Conservation (phyloP, 2,797 vertebrate species). For the Micropoecilia bifurca region DNA sequence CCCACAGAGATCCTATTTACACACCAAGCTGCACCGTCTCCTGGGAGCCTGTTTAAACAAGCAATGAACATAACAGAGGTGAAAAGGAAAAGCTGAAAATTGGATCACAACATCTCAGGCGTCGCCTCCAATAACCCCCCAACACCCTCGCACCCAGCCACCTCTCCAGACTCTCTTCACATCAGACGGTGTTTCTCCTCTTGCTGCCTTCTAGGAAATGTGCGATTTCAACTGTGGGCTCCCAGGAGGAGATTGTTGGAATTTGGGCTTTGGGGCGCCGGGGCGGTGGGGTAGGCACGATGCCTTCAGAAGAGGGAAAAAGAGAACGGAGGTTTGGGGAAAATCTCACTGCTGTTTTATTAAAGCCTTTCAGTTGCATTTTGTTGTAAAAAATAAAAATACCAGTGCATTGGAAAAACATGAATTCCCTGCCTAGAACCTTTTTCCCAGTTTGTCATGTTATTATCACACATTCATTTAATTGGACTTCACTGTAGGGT, state of each 20-base stretch:
- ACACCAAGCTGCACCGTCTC: slow-evolving; percentile 51
- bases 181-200: slow-evolving; percentile 41
- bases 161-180: slow-evolving; percentile 44
- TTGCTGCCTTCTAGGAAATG: slow-evolving; percentile 37
- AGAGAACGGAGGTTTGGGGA: background rate
- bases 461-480: background rate
- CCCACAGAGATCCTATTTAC: slow-evolving; percentile 44
- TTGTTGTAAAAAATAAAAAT: background rate
- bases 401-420: background rate
- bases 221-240: slow-evolving; percentile 61
- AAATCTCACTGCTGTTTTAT: slow-evolving; percentile 2
- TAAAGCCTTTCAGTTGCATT: background rate
- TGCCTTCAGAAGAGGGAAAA: slow-evolving; percentile 11
- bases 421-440: too few relatives aligned
- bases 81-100: slow-evolving; percentile 61
- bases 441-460: background rate
- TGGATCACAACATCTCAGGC: slow-evolving; percentile 59
- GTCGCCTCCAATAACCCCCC: background rate
- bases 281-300: background rate
- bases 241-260: slow-evolving; percentile 14
- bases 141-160: background rate
- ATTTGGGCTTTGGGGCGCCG: background rate
- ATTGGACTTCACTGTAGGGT: too few relatives aligned
- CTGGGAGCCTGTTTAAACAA: slow-evolving; percentile 59
- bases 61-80: slow-evolving; percentile 39